phyloP scores from a whole-genome alignment of 1,140 invertebrate species.

The Schlechtendalia chinensis region DNA sequence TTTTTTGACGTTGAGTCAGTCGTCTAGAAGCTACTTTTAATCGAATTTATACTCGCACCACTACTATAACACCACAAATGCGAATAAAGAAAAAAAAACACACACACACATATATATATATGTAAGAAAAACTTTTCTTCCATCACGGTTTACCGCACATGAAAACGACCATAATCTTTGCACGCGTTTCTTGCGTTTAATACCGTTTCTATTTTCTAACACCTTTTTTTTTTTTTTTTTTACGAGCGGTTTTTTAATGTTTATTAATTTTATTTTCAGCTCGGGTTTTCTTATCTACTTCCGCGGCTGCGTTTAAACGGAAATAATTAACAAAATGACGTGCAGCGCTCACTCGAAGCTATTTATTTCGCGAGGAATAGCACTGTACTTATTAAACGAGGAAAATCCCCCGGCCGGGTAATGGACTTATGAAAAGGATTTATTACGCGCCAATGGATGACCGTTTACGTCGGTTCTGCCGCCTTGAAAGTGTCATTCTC shows the following conservation, averaged over 20 bases:
- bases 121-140: slow-evolving; percentile 39
- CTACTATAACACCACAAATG: slow-evolving; percentile 10
- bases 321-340: slow-evolving; percentile 41
- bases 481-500: neutral
- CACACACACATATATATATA: no score
- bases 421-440: slow-evolving; percentile 17
- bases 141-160: slow-evolving; percentile 41
- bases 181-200: neutral
- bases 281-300: slow-evolving; percentile 22
- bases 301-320: slow-evolving; percentile 17
- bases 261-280: slow-evolving; percentile 36
- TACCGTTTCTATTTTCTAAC: slow-evolving; percentile 26
- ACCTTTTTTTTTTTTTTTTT: slow-evolving; percentile 29
- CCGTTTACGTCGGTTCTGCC: neutral
- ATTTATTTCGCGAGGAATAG: slow-evolving; percentile 23
- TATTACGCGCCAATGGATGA: slow-evolving; percentile 6
- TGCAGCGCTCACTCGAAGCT: neutral
- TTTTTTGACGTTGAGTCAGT: slow-evolving; percentile 12
- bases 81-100: neutral
- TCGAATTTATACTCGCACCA: slow-evolving; percentile 36
- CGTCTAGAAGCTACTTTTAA: slow-evolving; percentile 43
- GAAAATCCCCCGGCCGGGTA: neutral
- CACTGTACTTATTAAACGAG: slow-evolving; percentile 16
- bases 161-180: slow-evolving; percentile 42
- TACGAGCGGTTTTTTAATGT: neutral